A percentile compares a stretch with the other conserved stretches of the same genome.
Evolutionary conservation across 2,113 vertebrate species (phyloP).

Genomic region (Syngnathus floridae): DNA sequence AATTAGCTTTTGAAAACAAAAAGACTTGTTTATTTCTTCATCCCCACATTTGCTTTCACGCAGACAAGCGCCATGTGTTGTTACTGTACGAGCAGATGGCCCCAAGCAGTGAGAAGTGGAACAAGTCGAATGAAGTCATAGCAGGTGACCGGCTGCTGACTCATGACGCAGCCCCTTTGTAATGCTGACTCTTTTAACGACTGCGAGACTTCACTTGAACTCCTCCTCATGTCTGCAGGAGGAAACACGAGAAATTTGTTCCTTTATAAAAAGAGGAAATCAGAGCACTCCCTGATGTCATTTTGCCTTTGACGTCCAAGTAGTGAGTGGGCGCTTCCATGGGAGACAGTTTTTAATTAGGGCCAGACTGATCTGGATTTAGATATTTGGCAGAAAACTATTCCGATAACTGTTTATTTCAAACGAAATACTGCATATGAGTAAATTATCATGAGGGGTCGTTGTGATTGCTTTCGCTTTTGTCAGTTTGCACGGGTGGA

Average conservation of each 20-base stretch:
- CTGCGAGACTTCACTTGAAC: neutral
- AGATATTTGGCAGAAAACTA: no score
- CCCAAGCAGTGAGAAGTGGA: neutral
- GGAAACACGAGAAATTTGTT: constrained; percentile 4
- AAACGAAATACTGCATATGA: no score
- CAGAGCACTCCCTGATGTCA: constrained; percentile 57
- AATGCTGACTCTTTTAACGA: constrained; percentile 48
- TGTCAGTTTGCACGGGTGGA: neutral
- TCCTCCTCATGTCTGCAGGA: neutral
- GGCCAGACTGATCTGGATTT: neutral
- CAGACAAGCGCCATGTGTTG: neutral
- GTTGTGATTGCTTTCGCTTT: neutral
- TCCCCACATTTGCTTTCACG: neutral
- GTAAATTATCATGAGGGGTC: no score
- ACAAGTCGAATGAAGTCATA: constrained; percentile 42
- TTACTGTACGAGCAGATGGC: constrained; percentile 6
- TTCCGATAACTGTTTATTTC: no score
- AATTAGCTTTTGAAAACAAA: neutral
- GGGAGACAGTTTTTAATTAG: neutral
- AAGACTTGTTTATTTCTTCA: neutral
- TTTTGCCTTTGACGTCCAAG: constrained; percentile 44
- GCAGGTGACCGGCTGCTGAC: constrained; percentile 56
- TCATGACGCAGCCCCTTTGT: constrained; percentile 51
- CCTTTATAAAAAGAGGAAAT: constrained; percentile 18
- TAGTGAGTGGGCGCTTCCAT: constrained; percentile 32